A percentile compares a stretch with the other conserved stretches of the same genome.
Evolutionary conservation across 2,888 invertebrate genomes (phyloP).

Genomic region (Ochropleura plecta): DNA sequence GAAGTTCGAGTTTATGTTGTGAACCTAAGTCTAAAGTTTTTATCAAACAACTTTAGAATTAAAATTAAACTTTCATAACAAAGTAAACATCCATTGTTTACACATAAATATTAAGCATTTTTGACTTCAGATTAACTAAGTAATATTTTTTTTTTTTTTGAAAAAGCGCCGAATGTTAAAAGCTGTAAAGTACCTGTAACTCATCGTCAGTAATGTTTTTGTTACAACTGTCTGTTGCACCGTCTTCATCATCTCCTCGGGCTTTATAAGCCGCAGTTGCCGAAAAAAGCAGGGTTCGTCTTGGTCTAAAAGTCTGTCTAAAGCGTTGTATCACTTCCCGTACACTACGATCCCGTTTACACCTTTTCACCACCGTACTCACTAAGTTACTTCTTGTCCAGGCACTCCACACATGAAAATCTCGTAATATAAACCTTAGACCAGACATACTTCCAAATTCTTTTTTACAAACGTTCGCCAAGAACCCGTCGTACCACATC

Average conservation of each 20-base stretch:
- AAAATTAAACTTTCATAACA: neutral
- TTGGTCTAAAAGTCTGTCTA: slow-evolving; percentile 80
- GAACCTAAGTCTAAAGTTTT: neutral
- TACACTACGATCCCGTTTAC: slow-evolving; percentile 81
- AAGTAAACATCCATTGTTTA: neutral
- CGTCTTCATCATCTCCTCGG: slow-evolving; percentile 65
- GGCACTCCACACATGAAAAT: slow-evolving; percentile 81
- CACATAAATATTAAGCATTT: neutral
- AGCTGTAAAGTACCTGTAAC: slow-evolving; percentile 76
- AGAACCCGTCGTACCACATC: slow-evolving; percentile 67
- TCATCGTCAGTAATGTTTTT: slow-evolving; percentile 83
- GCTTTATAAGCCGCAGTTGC: slow-evolving; percentile 84
- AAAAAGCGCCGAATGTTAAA: neutral
- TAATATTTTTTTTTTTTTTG: neutral
- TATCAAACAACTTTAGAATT: neutral
- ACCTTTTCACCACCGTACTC: slow-evolving; percentile 80
- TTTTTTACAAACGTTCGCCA: slow-evolving; percentile 64
- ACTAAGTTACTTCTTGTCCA: slow-evolving; percentile 81
- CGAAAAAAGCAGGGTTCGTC: slow-evolving; percentile 80
- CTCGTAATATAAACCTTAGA: slow-evolving; percentile 78
- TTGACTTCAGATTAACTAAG: neutral
- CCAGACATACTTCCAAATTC: slow-evolving; percentile 75
- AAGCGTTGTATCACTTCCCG: slow-evolving; percentile 83
- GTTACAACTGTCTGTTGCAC: slow-evolving; percentile 69
- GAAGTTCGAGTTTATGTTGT: neutral